A percentile compares a stretch with the other conserved stretches of the same genome.
Evolutionary conservation across 2,888 invertebrate species (phyloP).

Genomic region (Ectemnius lituratus): DNA sequence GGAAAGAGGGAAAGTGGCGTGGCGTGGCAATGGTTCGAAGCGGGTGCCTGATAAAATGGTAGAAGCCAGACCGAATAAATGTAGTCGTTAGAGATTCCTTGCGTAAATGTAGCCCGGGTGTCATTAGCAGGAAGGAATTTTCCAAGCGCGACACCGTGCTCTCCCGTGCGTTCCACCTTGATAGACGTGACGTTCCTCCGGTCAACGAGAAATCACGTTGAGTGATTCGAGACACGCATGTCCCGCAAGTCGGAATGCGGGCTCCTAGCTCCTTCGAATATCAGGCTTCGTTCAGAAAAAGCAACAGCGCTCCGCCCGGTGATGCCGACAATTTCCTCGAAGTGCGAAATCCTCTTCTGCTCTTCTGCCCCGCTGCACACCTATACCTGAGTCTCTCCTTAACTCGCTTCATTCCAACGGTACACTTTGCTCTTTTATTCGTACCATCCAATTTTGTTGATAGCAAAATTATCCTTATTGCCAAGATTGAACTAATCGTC

Average conservation of each 20-base stretch:
- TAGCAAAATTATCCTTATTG: too few relatives aligned
- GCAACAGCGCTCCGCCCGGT: conserved; percentile 35
- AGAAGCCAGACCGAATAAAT: conserved; percentile 9
- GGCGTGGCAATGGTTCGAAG: background rate
- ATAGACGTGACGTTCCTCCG: conserved; percentile 42
- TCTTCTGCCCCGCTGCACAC: conserved; percentile 29
- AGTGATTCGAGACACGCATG: conserved; percentile 59
- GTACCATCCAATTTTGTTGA: too few relatives aligned
- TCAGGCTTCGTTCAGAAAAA: conserved; percentile 54
- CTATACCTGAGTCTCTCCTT: conserved; percentile 28
- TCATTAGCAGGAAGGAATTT: conserved; percentile 56
- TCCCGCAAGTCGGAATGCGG: conserved; percentile 58
- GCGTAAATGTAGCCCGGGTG: conserved; percentile 17
- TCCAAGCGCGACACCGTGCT: conserved; percentile 5
- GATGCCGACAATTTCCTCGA: conserved; percentile 48
- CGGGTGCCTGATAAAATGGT: conserved; percentile 14
- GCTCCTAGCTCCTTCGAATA: conserved; percentile 54
- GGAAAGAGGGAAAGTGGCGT: too few relatives aligned
- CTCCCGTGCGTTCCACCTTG: conserved; percentile 24
- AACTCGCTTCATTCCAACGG: conserved; percentile 19
- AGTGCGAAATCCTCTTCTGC: conserved; percentile 41
- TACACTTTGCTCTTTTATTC: too few relatives aligned
- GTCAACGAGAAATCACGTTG: conserved; percentile 51
- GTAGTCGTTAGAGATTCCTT: conserved; percentile 15
- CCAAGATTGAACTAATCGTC: too few relatives aligned